Base-by-base conservation (phyloP, 2,888 invertebrate genomes). In the Thera obeliscata region DNA sequence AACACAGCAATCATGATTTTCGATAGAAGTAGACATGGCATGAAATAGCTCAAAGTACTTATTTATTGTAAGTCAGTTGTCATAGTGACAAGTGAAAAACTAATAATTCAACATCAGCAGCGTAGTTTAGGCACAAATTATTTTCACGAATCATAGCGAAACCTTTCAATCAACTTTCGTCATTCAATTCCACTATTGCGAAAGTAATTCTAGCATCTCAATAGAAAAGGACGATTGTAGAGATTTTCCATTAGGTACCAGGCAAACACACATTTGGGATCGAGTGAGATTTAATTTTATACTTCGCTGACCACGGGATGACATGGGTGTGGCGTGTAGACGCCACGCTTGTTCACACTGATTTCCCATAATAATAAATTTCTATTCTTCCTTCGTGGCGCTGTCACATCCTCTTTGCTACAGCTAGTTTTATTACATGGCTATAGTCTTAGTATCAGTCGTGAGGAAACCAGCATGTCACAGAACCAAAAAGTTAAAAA, bases 231-330 rank as follows among this genome's bases (percentile, higher is more conserved):
- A 61, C 69, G 71, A 68, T 69, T 73, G 70, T 70, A 71, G 69
- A 75, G 73, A 71, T 78, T 75, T 75, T 67, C 78, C 72, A 76
- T 75, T 73, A 52, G 52, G 9, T 50, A 72, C 72, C 72, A 69
- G 69, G 12, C 67, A 67, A 54, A 33, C 48, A 38, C 57, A 46
- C 48, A 56, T 69, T 70, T 62, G 77, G 79, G 78, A 81, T 79
- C 76, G 79, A 84, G 83, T 80, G 78, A 81, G 83, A 83, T 86
- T 86, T 85, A 84, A 87, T 87, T 86, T 86, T 84, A 86, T 86
- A 87, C 81, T 82, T 81, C 80, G 83, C 80, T 76, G 83, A 74
- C 74, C 80, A 76, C 76, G 79, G 81, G 78, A 77, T 82, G 85
- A 85, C 81, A 81, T 76, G 85, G 85, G 83, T 72, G 64, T 64